A percentile compares a stretch with the other conserved stretches of the same genome.
These are phyloP conservation scores for Trematomus bernacchii DNA, from an alignment of 2,797 vertebrate species.

Conservation along the genomic window DNA sequence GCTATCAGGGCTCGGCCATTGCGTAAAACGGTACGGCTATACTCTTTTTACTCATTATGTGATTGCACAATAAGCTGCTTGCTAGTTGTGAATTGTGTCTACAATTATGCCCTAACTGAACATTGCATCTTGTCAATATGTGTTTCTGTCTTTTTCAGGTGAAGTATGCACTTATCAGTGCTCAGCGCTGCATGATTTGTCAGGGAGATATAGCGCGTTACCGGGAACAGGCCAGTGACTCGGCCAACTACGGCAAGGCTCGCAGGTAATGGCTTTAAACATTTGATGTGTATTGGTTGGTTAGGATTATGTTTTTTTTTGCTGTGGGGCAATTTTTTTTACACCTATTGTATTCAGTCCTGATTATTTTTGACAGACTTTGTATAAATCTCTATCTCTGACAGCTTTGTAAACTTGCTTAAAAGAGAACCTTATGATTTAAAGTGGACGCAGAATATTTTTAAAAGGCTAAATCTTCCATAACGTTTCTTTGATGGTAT, in stretches of 20 bases:
- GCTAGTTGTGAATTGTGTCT: background rate
- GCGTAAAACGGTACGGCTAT: constrained; percentile 89
- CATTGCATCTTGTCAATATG: background rate
- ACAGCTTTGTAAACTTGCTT: background rate
- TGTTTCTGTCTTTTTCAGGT: constrained; percentile 84
- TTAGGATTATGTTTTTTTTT: background rate
- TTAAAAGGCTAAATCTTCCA: background rate
- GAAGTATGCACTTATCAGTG: constrained; percentile 97
- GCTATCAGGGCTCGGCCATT: constrained; percentile 94
- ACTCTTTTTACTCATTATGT: constrained; percentile 4
- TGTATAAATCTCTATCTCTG: background rate
- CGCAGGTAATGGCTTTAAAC: constrained; percentile 87
- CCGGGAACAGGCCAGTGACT: constrained; percentile 95
- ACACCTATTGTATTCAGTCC: background rate
- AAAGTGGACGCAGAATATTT: background rate
- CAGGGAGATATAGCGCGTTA: constrained; percentile 98
- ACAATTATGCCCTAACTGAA: background rate
- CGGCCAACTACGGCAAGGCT: constrained; percentile 96
- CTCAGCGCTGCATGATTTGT: constrained; percentile 97
- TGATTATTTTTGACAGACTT: background rate
- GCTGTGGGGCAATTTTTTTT: background rate
- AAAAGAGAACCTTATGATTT: background rate
- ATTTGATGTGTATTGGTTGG: background rate
- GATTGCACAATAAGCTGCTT: background rate
- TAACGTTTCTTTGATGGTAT: background rate